Conservation (phyloP, 2,113 vertebrate genomes). For the Odocoileus hemionus region DNA sequence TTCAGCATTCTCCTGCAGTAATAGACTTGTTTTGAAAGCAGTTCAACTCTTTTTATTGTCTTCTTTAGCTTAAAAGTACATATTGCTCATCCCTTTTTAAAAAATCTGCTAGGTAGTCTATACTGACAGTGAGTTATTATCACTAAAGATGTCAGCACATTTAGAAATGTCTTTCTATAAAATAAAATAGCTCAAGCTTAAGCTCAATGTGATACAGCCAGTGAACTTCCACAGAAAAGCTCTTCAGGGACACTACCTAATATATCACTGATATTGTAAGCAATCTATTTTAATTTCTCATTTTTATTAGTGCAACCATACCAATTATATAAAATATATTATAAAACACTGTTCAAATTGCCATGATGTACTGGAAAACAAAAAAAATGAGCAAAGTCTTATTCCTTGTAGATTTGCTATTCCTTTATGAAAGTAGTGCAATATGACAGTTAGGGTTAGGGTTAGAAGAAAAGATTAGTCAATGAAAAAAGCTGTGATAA, state of each 20-base stretch:
- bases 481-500: not conserved
- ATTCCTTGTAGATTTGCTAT: not conserved
- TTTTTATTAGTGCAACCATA: not conserved
- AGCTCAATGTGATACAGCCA: not conserved
- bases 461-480: not conserved
- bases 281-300: not conserved
- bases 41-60: not conserved
- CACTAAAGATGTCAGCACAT: slow-evolving; percentile 33
- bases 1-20: not conserved
- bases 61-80: not conserved
- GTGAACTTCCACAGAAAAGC: not conserved
- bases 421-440: not conserved
- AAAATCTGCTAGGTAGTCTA: not conserved
- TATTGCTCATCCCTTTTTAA: not conserved
- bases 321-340: not conserved
- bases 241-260: not conserved
- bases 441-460: not conserved
- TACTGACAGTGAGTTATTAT: slow-evolving; percentile 26
- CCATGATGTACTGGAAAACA: not conserved
- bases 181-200: not conserved
- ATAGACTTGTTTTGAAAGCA: not conserved
- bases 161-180: slow-evolving; percentile 27
- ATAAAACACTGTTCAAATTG: not conserved
- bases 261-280: not conserved
- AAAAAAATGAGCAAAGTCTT: not conserved